phyloP scores from a whole-genome alignment of 2,113 vertebrate species.

The Lycaon pictus region DNA sequence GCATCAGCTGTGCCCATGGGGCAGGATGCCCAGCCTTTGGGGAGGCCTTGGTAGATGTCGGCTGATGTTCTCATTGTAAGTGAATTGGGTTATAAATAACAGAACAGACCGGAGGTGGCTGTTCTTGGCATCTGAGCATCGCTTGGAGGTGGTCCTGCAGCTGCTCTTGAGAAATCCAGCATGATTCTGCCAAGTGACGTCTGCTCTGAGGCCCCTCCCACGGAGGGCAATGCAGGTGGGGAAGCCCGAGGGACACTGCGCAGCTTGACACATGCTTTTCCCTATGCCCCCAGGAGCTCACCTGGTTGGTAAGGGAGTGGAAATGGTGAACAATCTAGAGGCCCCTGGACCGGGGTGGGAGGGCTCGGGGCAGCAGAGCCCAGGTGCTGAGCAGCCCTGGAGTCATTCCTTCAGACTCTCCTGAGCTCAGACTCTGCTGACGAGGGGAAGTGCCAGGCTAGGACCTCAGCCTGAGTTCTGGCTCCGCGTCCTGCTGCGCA shows the following conservation, averaged over 20 bases:
- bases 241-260: neutral
- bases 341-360: rapidly evolving
- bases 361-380: neutral
- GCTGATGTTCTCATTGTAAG: neutral
- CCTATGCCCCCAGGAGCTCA: rapidly evolving
- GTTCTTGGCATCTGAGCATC: neutral
- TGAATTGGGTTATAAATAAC: rapidly evolving
- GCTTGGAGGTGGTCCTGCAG: neutral
- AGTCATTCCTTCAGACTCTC: rapidly evolving
- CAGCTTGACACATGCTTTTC: rapidly evolving
- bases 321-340: rapidly evolving
- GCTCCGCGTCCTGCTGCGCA: rapidly evolving
- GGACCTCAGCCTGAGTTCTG: rapidly evolving
- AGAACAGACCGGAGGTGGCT: neutral
- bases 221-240: neutral
- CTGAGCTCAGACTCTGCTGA: rapidly evolving
- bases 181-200: neutral
- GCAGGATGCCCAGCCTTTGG: rapidly evolving
- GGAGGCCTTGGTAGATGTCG: rapidly evolving
- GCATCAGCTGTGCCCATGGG: rapidly evolving
- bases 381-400: rapidly evolving
- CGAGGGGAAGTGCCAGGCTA: rapidly evolving
- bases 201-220: neutral
- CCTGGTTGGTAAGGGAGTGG: too few species aligned
- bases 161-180: neutral